Percentiles rank a stretch among this genome's conserved stretches.
Evolutionary conservation across 2,888 invertebrate species (phyloP).

Genomic region (Ophonus ardosiacus): DNA sequence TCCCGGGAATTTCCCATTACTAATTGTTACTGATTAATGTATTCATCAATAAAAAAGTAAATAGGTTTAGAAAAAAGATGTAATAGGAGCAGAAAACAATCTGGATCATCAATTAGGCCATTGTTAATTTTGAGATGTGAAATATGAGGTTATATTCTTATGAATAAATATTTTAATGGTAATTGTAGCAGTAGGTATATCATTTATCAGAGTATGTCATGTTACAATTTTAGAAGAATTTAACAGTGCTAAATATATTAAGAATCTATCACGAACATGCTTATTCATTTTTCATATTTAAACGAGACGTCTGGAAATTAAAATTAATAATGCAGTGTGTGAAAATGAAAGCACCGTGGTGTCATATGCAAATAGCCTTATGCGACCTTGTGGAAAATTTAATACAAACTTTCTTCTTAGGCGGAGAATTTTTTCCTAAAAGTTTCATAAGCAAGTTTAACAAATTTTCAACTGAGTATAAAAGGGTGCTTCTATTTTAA

Average conservation of each 20-base stretch:
- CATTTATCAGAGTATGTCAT: background rate
- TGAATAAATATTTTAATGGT: background rate
- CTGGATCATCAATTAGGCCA: no score
- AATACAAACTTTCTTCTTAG: slow-evolving; percentile 16
- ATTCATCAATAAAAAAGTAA: no score
- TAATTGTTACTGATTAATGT: no score
- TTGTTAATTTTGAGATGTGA: no score
- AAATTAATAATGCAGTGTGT: background rate
- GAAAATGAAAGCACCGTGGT: background rate
- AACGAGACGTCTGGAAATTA: background rate
- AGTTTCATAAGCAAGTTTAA: slow-evolving; percentile 16
- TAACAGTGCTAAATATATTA: background rate
- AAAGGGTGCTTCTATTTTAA: slow-evolving; percentile 40
- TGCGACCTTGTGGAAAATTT: background rate
- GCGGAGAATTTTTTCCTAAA: slow-evolving; percentile 18
- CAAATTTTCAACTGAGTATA: slow-evolving; percentile 5
- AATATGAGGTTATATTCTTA: background rate
- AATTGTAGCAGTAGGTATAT: background rate
- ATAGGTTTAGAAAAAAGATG: no score
- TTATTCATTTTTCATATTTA: background rate
- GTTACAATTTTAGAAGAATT: background rate
- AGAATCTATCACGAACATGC: background rate
- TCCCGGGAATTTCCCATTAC: no score
- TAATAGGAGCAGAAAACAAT: no score
- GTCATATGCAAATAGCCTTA: background rate